Conservation (phyloP, 1,140 invertebrate genomes). For the Orius laevigatus region DNA sequence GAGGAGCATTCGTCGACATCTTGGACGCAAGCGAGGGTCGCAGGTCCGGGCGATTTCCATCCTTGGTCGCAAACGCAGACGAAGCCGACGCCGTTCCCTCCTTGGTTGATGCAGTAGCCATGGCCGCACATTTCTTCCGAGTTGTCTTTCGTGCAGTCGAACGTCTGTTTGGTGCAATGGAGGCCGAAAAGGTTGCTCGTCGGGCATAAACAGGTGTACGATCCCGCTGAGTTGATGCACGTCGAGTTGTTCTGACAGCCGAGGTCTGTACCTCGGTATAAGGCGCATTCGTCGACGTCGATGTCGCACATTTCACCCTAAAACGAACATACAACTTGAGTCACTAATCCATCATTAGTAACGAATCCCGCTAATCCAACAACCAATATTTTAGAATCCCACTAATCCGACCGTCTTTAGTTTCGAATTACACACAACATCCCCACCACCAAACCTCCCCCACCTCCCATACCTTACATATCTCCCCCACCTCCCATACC, state of each 20-base stretch:
- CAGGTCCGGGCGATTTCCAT: no score
- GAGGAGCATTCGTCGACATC: conserved; percentile 78
- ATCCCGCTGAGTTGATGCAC: conserved; percentile 62
- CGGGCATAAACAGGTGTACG: conserved; percentile 61
- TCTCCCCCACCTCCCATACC: no score
- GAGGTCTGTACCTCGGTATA: conserved; percentile 65
- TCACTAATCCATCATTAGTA: no score
- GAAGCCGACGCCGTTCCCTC: no score
- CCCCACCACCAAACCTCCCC: no score
- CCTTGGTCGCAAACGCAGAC: conserved; percentile 53
- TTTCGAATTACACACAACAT: no score
- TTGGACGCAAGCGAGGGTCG: conserved; percentile 40
- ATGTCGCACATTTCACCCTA: conserved; percentile 53
- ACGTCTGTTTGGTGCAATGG: conserved; percentile 55
- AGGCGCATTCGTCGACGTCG: conserved; percentile 77
- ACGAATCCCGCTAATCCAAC: no score
- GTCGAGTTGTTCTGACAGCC: conserved; percentile 87
- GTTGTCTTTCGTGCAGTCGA: conserved; percentile 43
- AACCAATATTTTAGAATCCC: no score
- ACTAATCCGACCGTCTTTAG: no score
- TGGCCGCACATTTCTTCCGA: conserved; percentile 67
- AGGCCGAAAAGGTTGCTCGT: conserved; percentile 58
- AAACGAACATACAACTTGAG: conserved; percentile 17
- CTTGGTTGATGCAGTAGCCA: conserved; percentile 57
- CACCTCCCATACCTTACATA: no score